Evolutionary conservation across 2,888 invertebrate genomes (phyloP).

Genomic region (Seira musarum): DNA sequence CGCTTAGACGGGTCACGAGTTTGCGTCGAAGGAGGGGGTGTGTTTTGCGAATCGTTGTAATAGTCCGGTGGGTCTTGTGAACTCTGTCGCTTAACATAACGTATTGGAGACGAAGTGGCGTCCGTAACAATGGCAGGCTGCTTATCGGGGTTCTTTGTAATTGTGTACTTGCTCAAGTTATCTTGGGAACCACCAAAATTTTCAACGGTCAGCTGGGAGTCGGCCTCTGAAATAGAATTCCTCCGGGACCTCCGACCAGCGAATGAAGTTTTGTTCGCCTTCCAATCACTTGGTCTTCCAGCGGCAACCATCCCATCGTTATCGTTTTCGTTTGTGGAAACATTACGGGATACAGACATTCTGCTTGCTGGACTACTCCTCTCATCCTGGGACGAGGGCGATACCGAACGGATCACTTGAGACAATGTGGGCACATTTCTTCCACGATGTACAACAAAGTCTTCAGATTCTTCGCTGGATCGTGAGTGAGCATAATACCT

Average conservation of each 20-base stretch:
- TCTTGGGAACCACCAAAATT: conserved; percentile 95
- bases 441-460: conserved; percentile 87
- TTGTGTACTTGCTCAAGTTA: conserved; percentile 81
- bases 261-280: conserved; percentile 79
- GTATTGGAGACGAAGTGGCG: conserved; percentile 63
- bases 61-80: conserved; percentile 67
- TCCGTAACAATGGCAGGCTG: conserved; percentile 74
- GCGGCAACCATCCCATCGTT: conserved; percentile 77
- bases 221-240: conserved; percentile 85
- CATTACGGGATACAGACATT: conserved; percentile 67
- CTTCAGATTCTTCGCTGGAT: conserved; percentile 73
- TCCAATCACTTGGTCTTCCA: conserved; percentile 90
- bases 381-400: conserved; percentile 70
- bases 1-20: conserved; percentile 38
- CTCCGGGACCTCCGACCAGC: conserved; percentile 88
- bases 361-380: conserved; percentile 70
- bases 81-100: conserved; percentile 64
- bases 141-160: conserved; percentile 88
- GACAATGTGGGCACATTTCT: conserved; percentile 85
- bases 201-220: conserved; percentile 90
- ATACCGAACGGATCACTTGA: conserved; percentile 70
- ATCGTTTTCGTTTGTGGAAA: conserved; percentile 40
- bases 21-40: conserved; percentile 23
- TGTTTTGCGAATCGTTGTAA: conserved; percentile 50
- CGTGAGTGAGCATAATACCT: conserved; percentile 69